Evolutionary conservation across 1,140 invertebrate species (phyloP).

Genomic region (Panagrolaimus sp.): DNA sequence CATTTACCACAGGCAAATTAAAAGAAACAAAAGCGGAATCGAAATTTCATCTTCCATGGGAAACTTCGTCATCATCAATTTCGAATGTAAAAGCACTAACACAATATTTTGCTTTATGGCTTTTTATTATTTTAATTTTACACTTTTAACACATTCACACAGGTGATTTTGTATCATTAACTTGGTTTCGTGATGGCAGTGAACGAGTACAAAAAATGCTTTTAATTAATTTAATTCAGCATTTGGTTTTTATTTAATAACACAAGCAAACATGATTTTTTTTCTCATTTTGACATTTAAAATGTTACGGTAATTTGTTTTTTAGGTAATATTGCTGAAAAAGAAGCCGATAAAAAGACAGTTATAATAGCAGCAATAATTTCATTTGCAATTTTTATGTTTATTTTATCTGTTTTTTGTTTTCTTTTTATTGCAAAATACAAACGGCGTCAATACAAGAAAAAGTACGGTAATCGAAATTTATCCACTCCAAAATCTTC

Average conservation of each 20-base stretch:
- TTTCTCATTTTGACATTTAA: too few relatives aligned
- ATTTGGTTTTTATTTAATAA: conserved; percentile 13
- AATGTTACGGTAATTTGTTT: too few relatives aligned
- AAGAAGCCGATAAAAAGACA: conserved; percentile 39
- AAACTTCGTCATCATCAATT: not conserved
- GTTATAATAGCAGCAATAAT: conserved; percentile 49
- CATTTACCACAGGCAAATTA: too few relatives aligned
- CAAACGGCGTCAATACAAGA: conserved; percentile 12
- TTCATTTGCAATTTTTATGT: conserved; percentile 46
- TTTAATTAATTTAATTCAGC: not conserved
- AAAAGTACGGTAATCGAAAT: not conserved
- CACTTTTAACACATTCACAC: not conserved
- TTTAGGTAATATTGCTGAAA: conserved; percentile 48
- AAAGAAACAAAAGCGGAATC: too few relatives aligned
- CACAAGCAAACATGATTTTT: not conserved
- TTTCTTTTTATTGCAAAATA: conserved; percentile 45
- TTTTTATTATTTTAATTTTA: not conserved
- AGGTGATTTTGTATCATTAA: conserved; percentile 19
- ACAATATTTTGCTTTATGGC: not conserved
- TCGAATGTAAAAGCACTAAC: not conserved
- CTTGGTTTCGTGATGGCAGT: conserved; percentile 11
- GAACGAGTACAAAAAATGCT: not conserved
- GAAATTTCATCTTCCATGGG: too few relatives aligned
- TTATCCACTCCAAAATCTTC: conserved; percentile 14
- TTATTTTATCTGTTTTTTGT: conserved; percentile 54